phyloP scores from a whole-genome alignment of 1,140 invertebrate species.

The Meloidogyne hapla region DNA sequence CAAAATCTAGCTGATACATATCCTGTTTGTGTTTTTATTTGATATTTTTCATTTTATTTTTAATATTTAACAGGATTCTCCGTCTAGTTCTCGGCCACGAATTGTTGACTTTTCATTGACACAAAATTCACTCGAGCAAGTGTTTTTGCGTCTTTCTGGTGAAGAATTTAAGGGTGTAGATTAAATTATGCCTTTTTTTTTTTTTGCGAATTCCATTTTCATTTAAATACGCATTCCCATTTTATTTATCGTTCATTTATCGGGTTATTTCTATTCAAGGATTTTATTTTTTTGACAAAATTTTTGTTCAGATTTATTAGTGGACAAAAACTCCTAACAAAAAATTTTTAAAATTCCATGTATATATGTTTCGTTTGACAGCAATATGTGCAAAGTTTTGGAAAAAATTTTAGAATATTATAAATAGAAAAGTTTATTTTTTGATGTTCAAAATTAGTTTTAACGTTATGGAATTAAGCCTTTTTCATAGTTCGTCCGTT shows the following conservation, averaged over 20 bases:
- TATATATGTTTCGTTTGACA: too few species aligned
- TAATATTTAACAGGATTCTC: background rate
- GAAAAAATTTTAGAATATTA: too few species aligned
- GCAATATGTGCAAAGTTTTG: too few species aligned
- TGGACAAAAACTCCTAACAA: too few species aligned
- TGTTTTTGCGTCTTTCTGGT: constrained; percentile 38
- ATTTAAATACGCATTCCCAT: background rate
- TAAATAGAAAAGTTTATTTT: too few species aligned
- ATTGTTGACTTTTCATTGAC: constrained; percentile 50
- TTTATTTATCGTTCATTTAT: background rate
- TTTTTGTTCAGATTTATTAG: background rate
- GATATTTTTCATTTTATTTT: background rate
- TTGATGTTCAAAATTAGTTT: too few species aligned
- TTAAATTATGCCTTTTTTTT: background rate
- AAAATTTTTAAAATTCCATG: too few species aligned
- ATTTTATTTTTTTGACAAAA: background rate
- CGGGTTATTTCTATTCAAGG: background rate
- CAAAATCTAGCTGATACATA: constrained; percentile 46
- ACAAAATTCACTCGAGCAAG: constrained; percentile 50
- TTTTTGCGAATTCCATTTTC: background rate
- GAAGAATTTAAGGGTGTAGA: background rate
- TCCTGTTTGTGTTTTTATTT: background rate
- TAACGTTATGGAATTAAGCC: too few species aligned
- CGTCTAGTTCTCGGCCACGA: constrained; percentile 25
- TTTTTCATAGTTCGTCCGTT: too few species aligned